Conservation (phyloP, 2,797 vertebrate genomes). For the Staurois parvus region DNA sequence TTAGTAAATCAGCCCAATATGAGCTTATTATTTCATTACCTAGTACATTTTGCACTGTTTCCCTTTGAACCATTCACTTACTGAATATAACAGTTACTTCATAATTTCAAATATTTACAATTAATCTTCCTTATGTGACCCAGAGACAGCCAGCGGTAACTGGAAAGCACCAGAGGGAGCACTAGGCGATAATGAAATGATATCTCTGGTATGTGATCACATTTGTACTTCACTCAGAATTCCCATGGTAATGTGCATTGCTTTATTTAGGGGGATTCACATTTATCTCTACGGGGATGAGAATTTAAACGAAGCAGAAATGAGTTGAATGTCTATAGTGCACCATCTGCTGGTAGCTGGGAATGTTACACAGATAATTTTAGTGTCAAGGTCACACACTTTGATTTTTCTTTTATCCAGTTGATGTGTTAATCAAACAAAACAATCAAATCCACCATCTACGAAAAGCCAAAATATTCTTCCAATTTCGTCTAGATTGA, state of each 20-base stretch:
- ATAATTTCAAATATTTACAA: not conserved
- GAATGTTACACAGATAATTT: not conserved
- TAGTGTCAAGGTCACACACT: too few relatives aligned
- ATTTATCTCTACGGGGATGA: not conserved
- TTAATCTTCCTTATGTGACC: not conserved
- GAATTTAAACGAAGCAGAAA: not conserved
- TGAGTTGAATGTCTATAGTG: not conserved
- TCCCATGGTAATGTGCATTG: not conserved
- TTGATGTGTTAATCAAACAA: too few relatives aligned
- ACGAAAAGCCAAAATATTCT: too few relatives aligned
- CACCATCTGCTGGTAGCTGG: slow-evolving; percentile 18
- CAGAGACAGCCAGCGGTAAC: not conserved
- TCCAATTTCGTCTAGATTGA: too few relatives aligned
- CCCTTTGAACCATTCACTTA: too few relatives aligned
- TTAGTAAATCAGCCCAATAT: too few relatives aligned
- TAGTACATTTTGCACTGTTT: too few relatives aligned
- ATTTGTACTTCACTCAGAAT: not conserved
- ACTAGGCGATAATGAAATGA: not conserved
- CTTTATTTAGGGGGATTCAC: not conserved
- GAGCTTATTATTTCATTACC: too few relatives aligned
- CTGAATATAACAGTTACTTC: not conserved
- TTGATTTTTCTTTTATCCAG: too few relatives aligned
- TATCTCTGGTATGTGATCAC: not conserved
- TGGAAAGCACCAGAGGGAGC: not conserved
- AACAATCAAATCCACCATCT: too few relatives aligned